A percentile compares a stretch with the other conserved stretches of the same genome.
These are phyloP conservation scores for Cairina moschata DNA, from an alignment of 2,113 vertebrate species.

Conservation along the genomic window DNA sequence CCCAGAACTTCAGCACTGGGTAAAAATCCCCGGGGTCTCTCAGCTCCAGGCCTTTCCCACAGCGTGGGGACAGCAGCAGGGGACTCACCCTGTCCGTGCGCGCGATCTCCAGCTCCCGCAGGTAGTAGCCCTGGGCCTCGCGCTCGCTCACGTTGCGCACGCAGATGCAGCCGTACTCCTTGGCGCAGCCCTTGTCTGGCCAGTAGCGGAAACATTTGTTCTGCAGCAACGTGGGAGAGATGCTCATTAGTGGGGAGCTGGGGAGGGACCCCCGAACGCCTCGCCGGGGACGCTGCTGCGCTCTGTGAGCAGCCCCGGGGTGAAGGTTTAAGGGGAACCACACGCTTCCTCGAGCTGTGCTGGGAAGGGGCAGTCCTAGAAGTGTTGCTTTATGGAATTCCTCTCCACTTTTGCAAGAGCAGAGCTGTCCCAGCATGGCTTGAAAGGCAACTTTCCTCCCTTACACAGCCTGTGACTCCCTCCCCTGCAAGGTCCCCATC, in stretches of 20 bases:
- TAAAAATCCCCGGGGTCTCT: background rate
- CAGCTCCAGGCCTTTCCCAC: background rate
- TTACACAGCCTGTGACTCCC: background rate
- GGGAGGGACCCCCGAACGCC: background rate
- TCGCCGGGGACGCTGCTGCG: background rate
- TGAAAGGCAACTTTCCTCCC: background rate
- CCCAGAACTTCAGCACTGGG: background rate
- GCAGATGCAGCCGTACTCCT: slow-evolving; percentile 77
- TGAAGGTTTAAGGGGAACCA: background rate
- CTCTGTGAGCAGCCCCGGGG: rapidly evolving
- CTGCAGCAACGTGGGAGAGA: slow-evolving; percentile 46
- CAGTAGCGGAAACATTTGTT: slow-evolving; percentile 90
- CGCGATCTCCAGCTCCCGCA: slow-evolving; percentile 83
- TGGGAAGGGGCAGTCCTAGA: rapidly evolving
- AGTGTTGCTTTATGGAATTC: background rate
- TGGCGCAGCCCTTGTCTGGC: slow-evolving; percentile 79
- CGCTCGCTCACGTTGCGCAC: slow-evolving; percentile 81
- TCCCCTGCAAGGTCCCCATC: background rate
- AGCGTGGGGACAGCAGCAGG: rapidly evolving
- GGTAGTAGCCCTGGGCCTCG: slow-evolving; percentile 82
- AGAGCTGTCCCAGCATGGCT: background rate
- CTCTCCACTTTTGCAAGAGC: background rate
- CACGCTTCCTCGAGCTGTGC: rapidly evolving
- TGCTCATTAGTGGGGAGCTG: background rate
- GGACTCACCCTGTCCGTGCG: slow-evolving; percentile 77